Conservation (phyloP, 2,797 vertebrate species). For the Centropyge bicolor region DNA sequence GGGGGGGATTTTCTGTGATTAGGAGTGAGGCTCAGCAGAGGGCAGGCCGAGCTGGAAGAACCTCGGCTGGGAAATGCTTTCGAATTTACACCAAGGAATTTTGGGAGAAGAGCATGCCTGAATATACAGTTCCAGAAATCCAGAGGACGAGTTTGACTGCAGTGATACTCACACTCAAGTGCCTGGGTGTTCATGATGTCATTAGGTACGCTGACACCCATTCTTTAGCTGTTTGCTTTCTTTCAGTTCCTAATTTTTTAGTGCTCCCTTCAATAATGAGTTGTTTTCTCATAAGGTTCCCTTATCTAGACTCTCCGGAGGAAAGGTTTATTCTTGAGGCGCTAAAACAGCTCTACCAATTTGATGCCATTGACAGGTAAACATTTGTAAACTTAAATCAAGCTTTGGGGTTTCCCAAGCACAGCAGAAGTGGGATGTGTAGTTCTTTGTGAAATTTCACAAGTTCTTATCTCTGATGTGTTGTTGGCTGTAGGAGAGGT, state of each 20-base stretch:
- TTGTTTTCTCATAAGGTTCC: slow-evolving; percentile 86
- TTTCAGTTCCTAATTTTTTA: not conserved
- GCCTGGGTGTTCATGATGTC: slow-evolving; percentile 95
- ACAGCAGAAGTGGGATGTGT: not conserved
- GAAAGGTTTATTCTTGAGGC: slow-evolving; percentile 96
- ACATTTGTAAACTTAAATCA: not conserved
- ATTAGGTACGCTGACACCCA: slow-evolving; percentile 87
- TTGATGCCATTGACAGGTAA: slow-evolving; percentile 96
- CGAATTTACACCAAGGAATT: slow-evolving; percentile 92
- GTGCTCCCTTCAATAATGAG: not conserved
- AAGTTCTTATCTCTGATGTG: slow-evolving; percentile 5
- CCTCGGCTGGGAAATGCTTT: slow-evolving; percentile 93
- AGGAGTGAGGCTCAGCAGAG: slow-evolving; percentile 96
- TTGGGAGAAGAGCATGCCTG: slow-evolving; percentile 96
- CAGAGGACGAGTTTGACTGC: slow-evolving; percentile 93
- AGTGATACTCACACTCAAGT: slow-evolving; percentile 96
- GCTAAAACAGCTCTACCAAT: slow-evolving; percentile 96
- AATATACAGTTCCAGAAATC: slow-evolving; percentile 96
- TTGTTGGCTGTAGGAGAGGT: slow-evolving; percentile 87
- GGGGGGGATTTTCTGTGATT: slow-evolving; percentile 41
- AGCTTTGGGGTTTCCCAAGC: not conserved
- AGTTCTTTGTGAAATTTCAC: not conserved
- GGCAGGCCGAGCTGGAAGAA: slow-evolving; percentile 94
- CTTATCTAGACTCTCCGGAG: slow-evolving; percentile 94
- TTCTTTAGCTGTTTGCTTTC: not conserved